These are phyloP conservation scores for Drosophila albomicans DNA, from an alignment of 1,140 invertebrate genomes.

Conservation along the genomic window DNA sequence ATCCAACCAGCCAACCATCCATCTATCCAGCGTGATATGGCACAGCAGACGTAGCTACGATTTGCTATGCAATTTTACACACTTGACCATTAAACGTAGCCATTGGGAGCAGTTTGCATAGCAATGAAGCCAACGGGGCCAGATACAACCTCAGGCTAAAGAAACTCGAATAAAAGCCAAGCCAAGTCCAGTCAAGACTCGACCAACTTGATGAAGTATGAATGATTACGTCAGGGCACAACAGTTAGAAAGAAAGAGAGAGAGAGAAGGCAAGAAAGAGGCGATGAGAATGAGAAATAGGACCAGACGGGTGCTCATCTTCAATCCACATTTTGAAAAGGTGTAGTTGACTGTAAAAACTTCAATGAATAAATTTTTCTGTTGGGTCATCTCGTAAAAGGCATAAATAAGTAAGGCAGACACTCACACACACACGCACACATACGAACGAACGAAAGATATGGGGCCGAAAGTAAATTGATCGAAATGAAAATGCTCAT, in stretches of 20 bases:
- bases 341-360: slow-evolving; percentile 83
- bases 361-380: slow-evolving; percentile 82
- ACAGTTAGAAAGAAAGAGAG: slow-evolving; percentile 26
- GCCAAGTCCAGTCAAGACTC: slow-evolving; percentile 51
- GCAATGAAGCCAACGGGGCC: slow-evolving; percentile 69
- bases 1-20: slow-evolving; percentile 37
- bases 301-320: slow-evolving; percentile 39
- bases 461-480: slow-evolving; percentile 66
- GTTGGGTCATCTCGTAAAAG: slow-evolving; percentile 55
- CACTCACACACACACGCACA: slow-evolving; percentile 42
- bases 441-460: slow-evolving; percentile 27
- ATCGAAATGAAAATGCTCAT: slow-evolving; percentile 76
- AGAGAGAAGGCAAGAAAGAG: slow-evolving; percentile 8
- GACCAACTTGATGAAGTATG: slow-evolving; percentile 82
- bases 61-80: slow-evolving; percentile 84
- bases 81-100: slow-evolving; percentile 84
- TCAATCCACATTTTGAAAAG: slow-evolving; percentile 66
- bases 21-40: slow-evolving; percentile 31
- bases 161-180: slow-evolving; percentile 56
- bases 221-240: slow-evolving; percentile 70
- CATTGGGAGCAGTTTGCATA: slow-evolving; percentile 83
- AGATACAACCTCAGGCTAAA: slow-evolving; percentile 27
- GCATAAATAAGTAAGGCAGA: slow-evolving; percentile 69
- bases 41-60: slow-evolving; percentile 46
- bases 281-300: slow-evolving; percentile 13